phyloP scores from a whole-genome alignment of 2,888 invertebrate species.

The Diogma glabrata region DNA sequence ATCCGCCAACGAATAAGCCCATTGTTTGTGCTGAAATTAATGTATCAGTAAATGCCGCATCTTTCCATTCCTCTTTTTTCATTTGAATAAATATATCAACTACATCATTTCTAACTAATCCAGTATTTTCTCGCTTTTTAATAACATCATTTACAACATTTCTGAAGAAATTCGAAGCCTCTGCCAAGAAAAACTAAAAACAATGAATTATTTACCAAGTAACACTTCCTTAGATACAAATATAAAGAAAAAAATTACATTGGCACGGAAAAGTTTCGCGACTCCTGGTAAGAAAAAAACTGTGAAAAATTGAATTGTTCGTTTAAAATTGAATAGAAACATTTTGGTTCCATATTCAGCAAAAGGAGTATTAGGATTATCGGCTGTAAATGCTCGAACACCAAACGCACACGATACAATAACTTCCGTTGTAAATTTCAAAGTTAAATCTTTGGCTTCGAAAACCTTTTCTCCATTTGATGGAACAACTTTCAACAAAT shows the following conservation, averaged over 20 bases:
- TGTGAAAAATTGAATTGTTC: slow-evolving; percentile 4
- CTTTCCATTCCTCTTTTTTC: slow-evolving; percentile 18
- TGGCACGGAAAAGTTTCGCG: neutral
- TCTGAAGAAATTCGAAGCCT: no score
- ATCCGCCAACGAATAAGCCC: slow-evolving; percentile 13
- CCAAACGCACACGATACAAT: slow-evolving; percentile 13
- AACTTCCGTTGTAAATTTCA: slow-evolving; percentile 9
- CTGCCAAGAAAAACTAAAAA: slow-evolving; percentile 33
- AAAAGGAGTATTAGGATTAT: slow-evolving; percentile 11
- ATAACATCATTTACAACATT: slow-evolving; percentile 35
- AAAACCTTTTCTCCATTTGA: neutral
- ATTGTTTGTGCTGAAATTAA: slow-evolving; percentile 12
- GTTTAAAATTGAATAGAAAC: neutral
- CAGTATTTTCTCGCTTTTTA: slow-evolving; percentile 31
- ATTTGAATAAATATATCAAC: slow-evolving; percentile 33
- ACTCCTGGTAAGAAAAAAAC: slow-evolving; percentile 12
- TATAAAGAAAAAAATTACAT: neutral
- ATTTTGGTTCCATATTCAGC: neutral
- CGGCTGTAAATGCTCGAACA: slow-evolving; percentile 6
- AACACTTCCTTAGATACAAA: no score
- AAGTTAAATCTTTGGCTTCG: slow-evolving; percentile 6
- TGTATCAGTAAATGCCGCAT: slow-evolving; percentile 9
- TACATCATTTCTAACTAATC: slow-evolving; percentile 30
- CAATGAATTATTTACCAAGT: no score
- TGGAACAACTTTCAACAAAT: neutral